Evolutionary conservation across 1,140 invertebrate species (phyloP), one percentile per base, ranked within the genome.

Genomic region (Elysia chlorotica): DNA sequence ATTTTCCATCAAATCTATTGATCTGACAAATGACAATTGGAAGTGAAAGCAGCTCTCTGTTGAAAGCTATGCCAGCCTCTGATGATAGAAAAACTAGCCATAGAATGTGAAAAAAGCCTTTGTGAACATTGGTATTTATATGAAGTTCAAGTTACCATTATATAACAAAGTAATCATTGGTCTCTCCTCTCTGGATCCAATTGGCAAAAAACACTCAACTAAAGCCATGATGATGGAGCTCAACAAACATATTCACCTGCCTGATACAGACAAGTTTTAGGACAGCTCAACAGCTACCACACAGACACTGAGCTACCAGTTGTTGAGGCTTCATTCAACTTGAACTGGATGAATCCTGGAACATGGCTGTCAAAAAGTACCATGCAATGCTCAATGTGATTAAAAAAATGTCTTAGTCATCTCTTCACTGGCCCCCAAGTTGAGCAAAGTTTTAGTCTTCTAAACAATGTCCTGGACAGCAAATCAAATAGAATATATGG

Each of bases 1-100:
- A 48, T 48, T n/a, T n/a, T 48, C 41, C n/a, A n/a, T 48, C n/a
- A 48, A 48, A n/a, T 48, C 41, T 10, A 48, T 48, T 14, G 41
- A 48, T 48, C 41, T 48, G 41, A n/a, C 41, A 48, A n/a, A 48
- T 48, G 41, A 48, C 41, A 23, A 25, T 23, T 17, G 56, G 28
- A 59, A 59, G 56, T 59, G 56, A 59, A 25, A 30, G 28, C 56
- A 59, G 56, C 56, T 48, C 41, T 48, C 41, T 48, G n/a, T 48
- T 48, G 41, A 48, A 48, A 48, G 41, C 10, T n/a, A 48, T 48
- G 41, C 41, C 41, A 48, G 41, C 10, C 41, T 48, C 41, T 14
- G 41, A 48, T 48, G n/a, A n/a, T 10, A 48, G n/a, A n/a, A 14
- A 10, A 48, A 48, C n/a, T 10, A 14, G 41, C n/a, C n/a, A 48